Percentiles rank a stretch among this genome's conserved stretches.
Conservation (phyloP, 2,888 invertebrate species). For the Ptilodon capucinus region DNA sequence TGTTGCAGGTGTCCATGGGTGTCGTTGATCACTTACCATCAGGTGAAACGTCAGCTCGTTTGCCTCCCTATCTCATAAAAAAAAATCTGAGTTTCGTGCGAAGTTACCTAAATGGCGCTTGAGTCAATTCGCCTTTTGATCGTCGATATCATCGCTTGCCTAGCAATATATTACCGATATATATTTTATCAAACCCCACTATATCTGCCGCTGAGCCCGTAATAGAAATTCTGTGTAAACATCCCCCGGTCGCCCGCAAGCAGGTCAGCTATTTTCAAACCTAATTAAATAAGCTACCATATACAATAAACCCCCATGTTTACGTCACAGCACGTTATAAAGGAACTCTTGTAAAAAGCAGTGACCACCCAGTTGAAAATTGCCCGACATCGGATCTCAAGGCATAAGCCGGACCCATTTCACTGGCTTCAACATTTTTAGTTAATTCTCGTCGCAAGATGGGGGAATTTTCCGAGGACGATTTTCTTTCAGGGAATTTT, state of each 20-base stretch:
- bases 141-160: too few relatives aligned
- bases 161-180: too few relatives aligned
- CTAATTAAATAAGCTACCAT: neutral
- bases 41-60: too few relatives aligned
- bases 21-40: too few relatives aligned
- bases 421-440: slow-evolving; percentile 23
- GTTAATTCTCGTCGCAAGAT: slow-evolving; percentile 29
- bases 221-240: neutral
- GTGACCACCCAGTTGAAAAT: slow-evolving; percentile 16
- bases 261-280: neutral
- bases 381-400: slow-evolving; percentile 12
- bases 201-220: neutral
- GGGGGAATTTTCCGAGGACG: slow-evolving; percentile 15
- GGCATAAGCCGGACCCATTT: slow-evolving; percentile 27
- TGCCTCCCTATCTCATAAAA: too few relatives aligned
- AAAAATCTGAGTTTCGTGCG: too few relatives aligned
- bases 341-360: slow-evolving; percentile 4
- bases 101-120: too few relatives aligned
- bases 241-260: neutral
- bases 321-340: neutral
- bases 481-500: slow-evolving; percentile 4
- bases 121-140: too few relatives aligned
- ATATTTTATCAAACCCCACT: too few relatives aligned
- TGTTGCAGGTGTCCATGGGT: too few relatives aligned
- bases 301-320: neutral